phyloP scores from a whole-genome alignment of 2,888 invertebrate genomes.

The Synergus gifuensis region DNA sequence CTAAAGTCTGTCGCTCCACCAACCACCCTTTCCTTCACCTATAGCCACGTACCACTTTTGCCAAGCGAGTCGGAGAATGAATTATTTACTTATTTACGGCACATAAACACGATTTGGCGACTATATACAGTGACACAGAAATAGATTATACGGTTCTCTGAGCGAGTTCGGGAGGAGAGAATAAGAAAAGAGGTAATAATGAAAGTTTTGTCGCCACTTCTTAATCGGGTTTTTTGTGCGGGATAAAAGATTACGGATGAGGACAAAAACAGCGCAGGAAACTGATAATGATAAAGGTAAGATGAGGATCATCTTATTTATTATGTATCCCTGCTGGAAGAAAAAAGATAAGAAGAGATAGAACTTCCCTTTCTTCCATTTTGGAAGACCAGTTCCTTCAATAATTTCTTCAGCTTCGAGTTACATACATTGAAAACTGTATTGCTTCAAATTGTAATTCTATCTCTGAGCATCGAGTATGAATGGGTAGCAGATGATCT shows the following conservation, averaged over 20 bases:
- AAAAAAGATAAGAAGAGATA: too few relatives aligned
- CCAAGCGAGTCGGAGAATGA: slow-evolving; percentile 71
- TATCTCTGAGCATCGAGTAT: neutral
- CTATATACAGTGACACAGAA: neutral
- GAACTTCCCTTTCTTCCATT: too few relatives aligned
- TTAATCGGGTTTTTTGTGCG: neutral
- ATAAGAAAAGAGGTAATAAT: slow-evolving; percentile 4
- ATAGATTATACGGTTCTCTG: slow-evolving; percentile 31
- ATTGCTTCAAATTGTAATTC: neutral
- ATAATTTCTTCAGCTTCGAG: neutral
- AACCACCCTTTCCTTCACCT: slow-evolving; percentile 60
- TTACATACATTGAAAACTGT: neutral
- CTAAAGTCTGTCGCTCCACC: slow-evolving; percentile 58
- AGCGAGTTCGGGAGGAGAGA: neutral
- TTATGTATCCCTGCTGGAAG: neutral
- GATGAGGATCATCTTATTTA: neutral
- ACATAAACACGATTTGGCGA: slow-evolving; percentile 66
- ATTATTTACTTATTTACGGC: slow-evolving; percentile 76
- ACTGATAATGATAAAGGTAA: neutral
- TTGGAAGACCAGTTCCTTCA: neutral
- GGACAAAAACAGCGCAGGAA: neutral
- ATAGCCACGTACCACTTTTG: slow-evolving; percentile 63
- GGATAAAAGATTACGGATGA: neutral
- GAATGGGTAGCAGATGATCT: neutral
- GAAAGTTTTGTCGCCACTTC: neutral